These are phyloP conservation scores for Phalacrocorax brasilianus DNA, from an alignment of 2,113 vertebrate species.

Conservation along the genomic window DNA sequence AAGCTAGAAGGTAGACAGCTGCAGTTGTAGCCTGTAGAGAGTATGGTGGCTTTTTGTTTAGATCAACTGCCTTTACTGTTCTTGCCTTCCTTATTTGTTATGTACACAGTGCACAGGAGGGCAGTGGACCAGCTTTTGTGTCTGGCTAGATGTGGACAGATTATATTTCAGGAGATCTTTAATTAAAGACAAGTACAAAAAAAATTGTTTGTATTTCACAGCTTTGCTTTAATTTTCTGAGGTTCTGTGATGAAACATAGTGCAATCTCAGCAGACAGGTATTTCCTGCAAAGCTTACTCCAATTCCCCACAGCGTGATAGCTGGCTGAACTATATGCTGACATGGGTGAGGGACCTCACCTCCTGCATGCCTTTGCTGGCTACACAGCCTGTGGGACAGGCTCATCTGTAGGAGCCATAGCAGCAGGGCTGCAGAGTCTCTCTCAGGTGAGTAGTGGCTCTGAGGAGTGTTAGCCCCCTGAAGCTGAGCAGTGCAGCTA, in stretches of 20 bases:
- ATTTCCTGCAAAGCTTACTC: not conserved
- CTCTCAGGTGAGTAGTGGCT: not conserved
- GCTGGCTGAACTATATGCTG: not conserved
- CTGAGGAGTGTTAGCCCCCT: not conserved
- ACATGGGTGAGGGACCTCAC: not conserved
- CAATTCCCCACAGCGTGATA: not conserved
- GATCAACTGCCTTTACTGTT: not conserved
- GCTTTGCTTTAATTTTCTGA: constrained; percentile 37
- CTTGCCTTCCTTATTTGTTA: not conserved
- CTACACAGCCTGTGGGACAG: not conserved
- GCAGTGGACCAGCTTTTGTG: not conserved
- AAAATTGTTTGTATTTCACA: not conserved
- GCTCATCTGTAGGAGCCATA: not conserved
- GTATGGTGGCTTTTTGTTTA: not conserved
- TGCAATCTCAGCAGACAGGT: constrained; percentile 5
- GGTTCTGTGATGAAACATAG: not conserved
- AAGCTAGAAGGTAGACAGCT: not conserved
- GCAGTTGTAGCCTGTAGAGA: not conserved
- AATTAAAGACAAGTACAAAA: constrained; percentile 20
- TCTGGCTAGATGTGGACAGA: not conserved
- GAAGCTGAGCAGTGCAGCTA: not conserved
- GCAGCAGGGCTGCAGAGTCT: not conserved
- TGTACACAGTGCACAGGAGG: not conserved
- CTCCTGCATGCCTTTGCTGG: not conserved
- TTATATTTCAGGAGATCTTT: not conserved